Base-by-base conservation (phyloP, 2,888 invertebrate species). In the Chydorus sphaericus region DNA sequence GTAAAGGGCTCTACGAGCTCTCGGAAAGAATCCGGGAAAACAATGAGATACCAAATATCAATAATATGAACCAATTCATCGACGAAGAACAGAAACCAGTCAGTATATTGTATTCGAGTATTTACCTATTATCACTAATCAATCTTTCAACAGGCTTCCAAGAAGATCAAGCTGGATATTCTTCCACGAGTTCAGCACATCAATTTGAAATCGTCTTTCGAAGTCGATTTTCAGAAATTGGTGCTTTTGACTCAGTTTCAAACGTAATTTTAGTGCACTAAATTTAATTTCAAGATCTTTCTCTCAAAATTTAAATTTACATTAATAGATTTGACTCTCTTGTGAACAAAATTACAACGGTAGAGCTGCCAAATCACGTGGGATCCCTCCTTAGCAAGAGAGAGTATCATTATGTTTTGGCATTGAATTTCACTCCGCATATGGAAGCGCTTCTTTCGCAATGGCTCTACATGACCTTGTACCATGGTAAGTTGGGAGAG, bases 381-480 rank as follows among this genome's bases (percentile, higher is more conserved):
- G 36, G 52, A 18, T 52, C 52, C 4, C 14, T 52, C 10, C 52
- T 52, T 7, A 20, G 14, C 36, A 36, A 20, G n/a, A 36, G 23
- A 36, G 52, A 52, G 26, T 23, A 33, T 18, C 52, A 52, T 18
- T 36, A 31, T n/a, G 33, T 36, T 10, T 26, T 52, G 18, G 29
- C 37, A 4, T 33, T 52, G 11, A 16, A 36, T 36, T 52, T 33
- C 37, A 52, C 18, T 7, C 33, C 14, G 4, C 26, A 5, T 11
- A 36, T 33, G 26, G 52, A 31, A 18, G 36, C 14, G 6, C 31
- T 14, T 14, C 33, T 36, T 31, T 31, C 31, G 31, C 52, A 52
- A 37, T 52, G 52, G 52, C 33, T 52, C 18, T 52, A 52, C 18
- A n/a, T 36, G 20, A 36, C 37, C 16, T 37, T 52, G 7, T 16